These are phyloP conservation scores for Pitta sordida DNA, from an alignment of 2,113 vertebrate genomes.

Conservation along the genomic window DNA sequence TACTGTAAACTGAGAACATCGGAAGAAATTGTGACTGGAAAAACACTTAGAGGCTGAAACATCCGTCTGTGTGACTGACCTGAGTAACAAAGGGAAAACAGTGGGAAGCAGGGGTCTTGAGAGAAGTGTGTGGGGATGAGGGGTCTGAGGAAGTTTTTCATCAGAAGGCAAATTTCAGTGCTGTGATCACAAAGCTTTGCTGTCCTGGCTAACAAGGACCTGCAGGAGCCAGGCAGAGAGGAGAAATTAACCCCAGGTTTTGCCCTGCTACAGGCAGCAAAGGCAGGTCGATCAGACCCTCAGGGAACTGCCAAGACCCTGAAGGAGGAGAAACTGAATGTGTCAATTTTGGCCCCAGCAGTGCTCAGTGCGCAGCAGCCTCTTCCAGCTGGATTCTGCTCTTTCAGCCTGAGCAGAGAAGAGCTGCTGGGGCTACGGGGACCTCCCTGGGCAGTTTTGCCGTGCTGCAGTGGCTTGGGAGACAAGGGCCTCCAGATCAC, in stretches of 20 bases:
- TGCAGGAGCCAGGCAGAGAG: background rate
- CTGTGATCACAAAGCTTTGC: background rate
- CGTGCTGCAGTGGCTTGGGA: background rate
- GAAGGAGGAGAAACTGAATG: background rate
- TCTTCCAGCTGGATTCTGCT: background rate
- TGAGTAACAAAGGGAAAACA: background rate
- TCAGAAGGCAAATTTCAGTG: background rate
- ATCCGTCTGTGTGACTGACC: background rate
- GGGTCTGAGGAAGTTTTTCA: background rate
- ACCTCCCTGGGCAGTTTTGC: background rate
- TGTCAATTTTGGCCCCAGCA: background rate
- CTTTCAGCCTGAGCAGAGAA: background rate
- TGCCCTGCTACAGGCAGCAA: background rate
- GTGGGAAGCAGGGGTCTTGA: background rate
- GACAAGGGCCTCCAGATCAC: rapidly evolving
- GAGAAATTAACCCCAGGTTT: background rate
- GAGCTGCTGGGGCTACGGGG: background rate
- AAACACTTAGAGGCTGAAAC: background rate
- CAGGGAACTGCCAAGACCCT: rapidly evolving
- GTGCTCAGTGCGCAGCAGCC: rapidly evolving
- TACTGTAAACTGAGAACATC: background rate
- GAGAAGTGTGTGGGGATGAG: rapidly evolving
- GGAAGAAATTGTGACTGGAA: background rate
- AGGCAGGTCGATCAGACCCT: no score
- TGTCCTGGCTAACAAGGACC: background rate